Base-by-base conservation (phyloP, 2,888 invertebrate species). In the Eustalomyia histrio region DNA sequence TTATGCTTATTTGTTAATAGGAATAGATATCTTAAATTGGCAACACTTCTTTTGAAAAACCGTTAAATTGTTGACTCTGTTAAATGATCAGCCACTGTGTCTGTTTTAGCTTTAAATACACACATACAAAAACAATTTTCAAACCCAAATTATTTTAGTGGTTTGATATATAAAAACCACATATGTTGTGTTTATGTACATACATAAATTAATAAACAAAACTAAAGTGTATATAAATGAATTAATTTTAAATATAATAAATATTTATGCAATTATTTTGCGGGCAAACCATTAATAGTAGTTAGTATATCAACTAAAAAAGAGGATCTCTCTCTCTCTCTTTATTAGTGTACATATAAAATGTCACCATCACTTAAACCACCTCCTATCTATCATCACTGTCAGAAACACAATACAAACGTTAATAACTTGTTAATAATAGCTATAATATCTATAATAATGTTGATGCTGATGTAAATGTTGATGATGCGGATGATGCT, bases 331-430 rank as follows among this genome's bases (percentile, higher is more conserved):
- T n/a, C 2, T 47, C n/a, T n/a, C n/a, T n/a, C n/a, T n/a, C n/a
- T n/a, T n/a, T n/a, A n/a, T n/a, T n/a, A n/a, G 12, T 14, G 1
- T 14, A 5, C 5, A 47, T n/a, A 29, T 29, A 29, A 29, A 29
- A 6, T 47, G 43, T 47, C 43, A 47, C n/a, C 43, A 47, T n/a
- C 5, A 47, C n/a, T n/a, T n/a, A n/a, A 47, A 47, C 43, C 43
- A 47, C 43, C 43, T 10, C 43, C 43, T 47, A 43, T 67, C 43
- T 14, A 39, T 55, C 55, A 67, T 67, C 67, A 43, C 43, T 43
- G 55, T 67, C 43, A 57, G 55, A 52, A 65, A 65, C 65, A 53
- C 35, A 35, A 10, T 39, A 29, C 29, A 29, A 29, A 29, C 39
- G 1, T 6, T 47, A 47, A 47, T 47, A n/a, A 47, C 5, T 47